Evolutionary conservation across 2,113 vertebrate genomes (phyloP).

Genomic region (Ammospiza nelsoni): DNA sequence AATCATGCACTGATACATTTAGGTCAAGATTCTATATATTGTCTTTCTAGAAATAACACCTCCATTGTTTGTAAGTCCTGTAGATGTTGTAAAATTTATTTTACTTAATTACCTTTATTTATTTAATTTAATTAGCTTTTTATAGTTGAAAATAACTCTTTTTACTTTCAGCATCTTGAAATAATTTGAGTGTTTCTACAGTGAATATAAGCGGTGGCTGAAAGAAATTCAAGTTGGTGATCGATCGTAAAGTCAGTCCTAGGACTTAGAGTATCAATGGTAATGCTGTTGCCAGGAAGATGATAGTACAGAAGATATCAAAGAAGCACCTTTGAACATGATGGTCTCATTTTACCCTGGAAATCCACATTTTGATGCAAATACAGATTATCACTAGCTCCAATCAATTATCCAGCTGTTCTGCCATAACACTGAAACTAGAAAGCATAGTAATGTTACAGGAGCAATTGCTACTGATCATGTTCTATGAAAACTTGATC

Average conservation of each 20-base stretch:
- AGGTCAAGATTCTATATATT: neutral
- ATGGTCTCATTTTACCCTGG: neutral
- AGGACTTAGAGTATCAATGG: neutral
- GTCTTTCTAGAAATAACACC: neutral
- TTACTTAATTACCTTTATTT: neutral
- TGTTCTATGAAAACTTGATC: neutral
- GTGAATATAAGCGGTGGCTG: neutral
- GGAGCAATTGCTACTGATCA: neutral
- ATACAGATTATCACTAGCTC: neutral
- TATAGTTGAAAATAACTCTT: neutral
- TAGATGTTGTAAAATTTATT: neutral
- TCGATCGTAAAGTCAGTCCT: neutral
- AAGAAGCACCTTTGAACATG: neutral
- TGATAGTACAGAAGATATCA: neutral
- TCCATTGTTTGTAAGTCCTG: neutral
- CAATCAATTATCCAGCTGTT: neutral
- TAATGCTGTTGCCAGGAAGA: neutral
- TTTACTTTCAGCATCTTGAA: neutral
- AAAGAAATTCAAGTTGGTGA: neutral
- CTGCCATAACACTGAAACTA: neutral
- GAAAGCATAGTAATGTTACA: neutral
- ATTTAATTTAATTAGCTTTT: neutral
- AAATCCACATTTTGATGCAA: neutral
- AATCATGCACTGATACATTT: neutral
- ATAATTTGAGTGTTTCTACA: neutral